Base-by-base conservation (phyloP, 2,113 vertebrate species). In the Cisticola juncidis region DNA sequence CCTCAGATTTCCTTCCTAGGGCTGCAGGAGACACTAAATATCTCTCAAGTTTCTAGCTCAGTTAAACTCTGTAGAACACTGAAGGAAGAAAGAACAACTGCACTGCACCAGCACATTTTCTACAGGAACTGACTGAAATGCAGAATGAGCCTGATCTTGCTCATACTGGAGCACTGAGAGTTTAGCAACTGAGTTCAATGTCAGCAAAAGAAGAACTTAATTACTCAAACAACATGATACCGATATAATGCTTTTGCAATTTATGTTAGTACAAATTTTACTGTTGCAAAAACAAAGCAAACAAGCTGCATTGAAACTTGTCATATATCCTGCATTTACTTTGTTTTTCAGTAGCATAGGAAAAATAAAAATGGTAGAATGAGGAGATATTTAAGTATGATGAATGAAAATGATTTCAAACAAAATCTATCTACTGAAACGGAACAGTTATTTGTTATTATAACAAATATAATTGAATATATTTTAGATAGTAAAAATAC, bases 1-100 rank as follows among this genome's bases (percentile, higher is more conserved):
- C 79, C 92, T 96, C 95, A 65, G 90, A 96, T 97, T 98, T 98
- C 98, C 96, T 98, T 98, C 97, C 98, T 98, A 97, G 65, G 91
- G 94, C 95, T 97, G 87, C 96, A 89, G 92, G 72, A 94, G 85
- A 73, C 48, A 57, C 84, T 69, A 94, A 95, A 77, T 50, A 91
- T 74, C 60, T 92, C 90, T 97, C 50, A 71, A 61, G 84, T 83
- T 87, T 96, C 95, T 60, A 77, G 54, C 53, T 56, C 71, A 31
- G 92, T 57, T 90, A 61, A 70, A 83, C 47, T 95, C 86, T 88
- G 64, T 68, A 95, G 90, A 91, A 92, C 69, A 72, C 73, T 74
- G 84, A 74, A 91, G 74, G 74, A 83, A 86, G 66, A 94, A 64
- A 88, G 83, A 91, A 82, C 81, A 84, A 54, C 77, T 93, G 87